Evolutionary conservation across 2,113 vertebrate species (phyloP).

Genomic region (Microcebus lehilahytsara): DNA sequence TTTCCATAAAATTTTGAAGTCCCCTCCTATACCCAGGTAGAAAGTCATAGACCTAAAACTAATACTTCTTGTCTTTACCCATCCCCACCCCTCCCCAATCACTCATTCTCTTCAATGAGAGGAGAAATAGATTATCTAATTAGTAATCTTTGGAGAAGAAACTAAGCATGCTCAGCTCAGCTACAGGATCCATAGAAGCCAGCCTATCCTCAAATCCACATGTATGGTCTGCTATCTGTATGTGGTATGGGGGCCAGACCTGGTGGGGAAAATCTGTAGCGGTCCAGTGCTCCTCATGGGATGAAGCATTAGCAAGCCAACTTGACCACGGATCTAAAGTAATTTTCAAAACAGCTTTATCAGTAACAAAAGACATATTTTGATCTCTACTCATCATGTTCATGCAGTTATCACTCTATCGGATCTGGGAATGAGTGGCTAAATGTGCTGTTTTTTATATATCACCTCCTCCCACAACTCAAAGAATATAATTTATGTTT

Average conservation of each 20-base stretch:
- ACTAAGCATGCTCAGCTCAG: background rate
- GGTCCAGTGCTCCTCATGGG: background rate
- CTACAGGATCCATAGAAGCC: background rate
- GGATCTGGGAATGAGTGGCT: background rate
- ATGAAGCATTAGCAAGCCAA: background rate
- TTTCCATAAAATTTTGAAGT: too few species aligned
- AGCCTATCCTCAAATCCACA: background rate
- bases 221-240: background rate
- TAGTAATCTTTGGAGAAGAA: background rate
- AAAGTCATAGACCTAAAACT: background rate
- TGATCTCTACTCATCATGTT: background rate
- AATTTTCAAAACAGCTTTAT: background rate
- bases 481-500: background rate
- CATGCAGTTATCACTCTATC: background rate
- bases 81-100: background rate
- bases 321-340: background rate
- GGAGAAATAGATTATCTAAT: background rate
- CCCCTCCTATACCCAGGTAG: background rate
- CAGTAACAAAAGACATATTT: background rate
- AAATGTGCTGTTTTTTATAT: background rate
- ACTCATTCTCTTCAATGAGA: background rate
- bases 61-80: background rate
- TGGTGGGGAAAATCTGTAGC: background rate
- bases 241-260: too few species aligned
- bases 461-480: background rate